Evolutionary conservation across 2,888 invertebrate genomes (phyloP), one percentile per base, ranked within the genome.

Genomic region (Nemurella pictetii): DNA sequence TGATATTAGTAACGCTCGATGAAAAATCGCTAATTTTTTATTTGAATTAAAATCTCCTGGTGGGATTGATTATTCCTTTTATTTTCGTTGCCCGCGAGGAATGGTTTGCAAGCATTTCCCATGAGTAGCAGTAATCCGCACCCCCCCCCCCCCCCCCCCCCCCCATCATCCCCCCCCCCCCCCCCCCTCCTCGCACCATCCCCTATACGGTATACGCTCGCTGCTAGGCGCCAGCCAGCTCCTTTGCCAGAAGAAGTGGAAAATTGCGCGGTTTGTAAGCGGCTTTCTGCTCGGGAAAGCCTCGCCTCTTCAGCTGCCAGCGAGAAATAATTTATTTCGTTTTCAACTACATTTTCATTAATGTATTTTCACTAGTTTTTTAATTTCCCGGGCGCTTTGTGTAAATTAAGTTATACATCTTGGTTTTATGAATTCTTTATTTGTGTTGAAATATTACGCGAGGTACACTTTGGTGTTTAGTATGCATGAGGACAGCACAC

Each of bases 221-320:
- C 72, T 83, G 74, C 55, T 83, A 84, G 84, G 32, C 32, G 4
- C 32, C 32, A n/a, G n/a, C n/a, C n/a, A 84, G 36, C 73, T 82
- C 84, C 85, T 85, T 86, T 86, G 86, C 83, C 83, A 84, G 85
- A 83, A 83, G 83, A 83, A 85, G 85, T 85, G 86, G 86, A 86
- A 86, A 86, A 86, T 86, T 84, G 86, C 81, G 86, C 80, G 83
- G 36, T 73, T 32, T 73, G 83, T 86, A 86, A 86, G 86, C 84
- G 83, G 86, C 84, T 86, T 55, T 55, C 55, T 20, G 20, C 15
- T 55, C 55, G 9, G 15, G 15, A 12, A 35, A 55, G 55, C 55
- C 3, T 3, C 20, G 55, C 55, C 20, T 55, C 55, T 55, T 55
- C 55, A n/a, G n/a, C n/a, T n/a, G n/a, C n/a, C 55, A 55, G 9